Evolutionary conservation across 1,140 invertebrate genomes (phyloP).

Genomic region (Triops longicaudatus): DNA sequence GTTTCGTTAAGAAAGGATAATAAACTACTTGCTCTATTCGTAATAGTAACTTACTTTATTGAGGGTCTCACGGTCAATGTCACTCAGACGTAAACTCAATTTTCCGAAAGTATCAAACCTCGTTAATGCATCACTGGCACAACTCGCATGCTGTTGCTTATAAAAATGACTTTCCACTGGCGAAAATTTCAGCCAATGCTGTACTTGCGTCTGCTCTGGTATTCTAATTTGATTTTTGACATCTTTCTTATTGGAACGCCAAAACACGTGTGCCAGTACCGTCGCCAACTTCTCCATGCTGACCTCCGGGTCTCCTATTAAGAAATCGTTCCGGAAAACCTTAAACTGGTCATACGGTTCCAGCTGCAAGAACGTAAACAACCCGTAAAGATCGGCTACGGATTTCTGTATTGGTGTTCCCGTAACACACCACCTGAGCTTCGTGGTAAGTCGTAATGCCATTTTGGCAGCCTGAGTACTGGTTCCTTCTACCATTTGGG

Average conservation of each 20-base stretch:
- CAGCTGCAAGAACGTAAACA: conserved; percentile 58
- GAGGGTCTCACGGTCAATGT: conserved; percentile 41
- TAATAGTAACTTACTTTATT: conserved; percentile 35
- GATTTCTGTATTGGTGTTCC: conserved; percentile 63
- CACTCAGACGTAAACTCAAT: conserved; percentile 38
- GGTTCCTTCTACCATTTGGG: conserved; percentile 66
- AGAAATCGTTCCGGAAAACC: conserved; percentile 48
- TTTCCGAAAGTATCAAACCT: conserved; percentile 37
- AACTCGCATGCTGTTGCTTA: conserved; percentile 42
- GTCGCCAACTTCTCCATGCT: conserved; percentile 45
- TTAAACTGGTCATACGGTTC: conserved; percentile 52
- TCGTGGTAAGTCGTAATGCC: conserved; percentile 49
- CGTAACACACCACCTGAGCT: conserved; percentile 67
- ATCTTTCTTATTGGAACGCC: conserved; percentile 59
- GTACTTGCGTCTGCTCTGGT: conserved; percentile 42
- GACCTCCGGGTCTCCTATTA: conserved; percentile 32
- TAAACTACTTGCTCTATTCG: not conserved
- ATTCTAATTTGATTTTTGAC: conserved; percentile 49
- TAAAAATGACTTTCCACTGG: conserved; percentile 54
- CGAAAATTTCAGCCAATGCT: conserved; percentile 49
- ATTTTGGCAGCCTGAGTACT: conserved; percentile 52
- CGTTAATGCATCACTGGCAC: conserved; percentile 38
- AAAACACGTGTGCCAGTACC: conserved; percentile 53
- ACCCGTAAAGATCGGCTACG: conserved; percentile 56
- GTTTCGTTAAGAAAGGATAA: not conserved